Evolutionary conservation across 2,888 invertebrate genomes (phyloP).

Genomic region (Idaea aversata): DNA sequence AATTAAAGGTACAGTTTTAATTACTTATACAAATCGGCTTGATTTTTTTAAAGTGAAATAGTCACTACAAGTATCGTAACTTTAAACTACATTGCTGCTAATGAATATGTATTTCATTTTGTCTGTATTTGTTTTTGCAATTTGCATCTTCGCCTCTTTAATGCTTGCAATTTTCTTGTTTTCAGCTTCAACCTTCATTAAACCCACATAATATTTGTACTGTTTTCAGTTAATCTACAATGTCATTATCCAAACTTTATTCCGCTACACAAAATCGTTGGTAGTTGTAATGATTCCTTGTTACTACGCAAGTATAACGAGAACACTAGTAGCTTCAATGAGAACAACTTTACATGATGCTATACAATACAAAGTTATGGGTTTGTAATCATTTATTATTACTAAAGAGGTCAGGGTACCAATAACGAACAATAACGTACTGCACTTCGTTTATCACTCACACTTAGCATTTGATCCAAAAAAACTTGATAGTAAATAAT

Average conservation of each 20-base stretch:
- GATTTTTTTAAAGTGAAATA: too few relatives aligned
- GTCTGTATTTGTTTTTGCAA: not conserved
- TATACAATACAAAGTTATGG: slow-evolving; percentile 52
- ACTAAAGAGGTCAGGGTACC: too few relatives aligned
- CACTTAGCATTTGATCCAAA: too few relatives aligned
- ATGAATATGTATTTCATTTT: too few relatives aligned
- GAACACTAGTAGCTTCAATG: slow-evolving; percentile 37
- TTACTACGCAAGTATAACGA: slow-evolving; percentile 50
- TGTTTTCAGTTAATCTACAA: slow-evolving; percentile 13
- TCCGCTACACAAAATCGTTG: slow-evolving; percentile 48
- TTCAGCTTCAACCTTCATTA: not conserved
- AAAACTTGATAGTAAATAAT: too few relatives aligned
- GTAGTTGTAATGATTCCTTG: slow-evolving; percentile 50
- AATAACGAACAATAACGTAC: too few relatives aligned
- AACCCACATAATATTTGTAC: not conserved
- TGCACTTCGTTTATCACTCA: too few relatives aligned
- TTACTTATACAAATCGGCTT: too few relatives aligned
- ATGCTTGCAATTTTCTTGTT: not conserved
- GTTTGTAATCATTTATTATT: slow-evolving; percentile 33
- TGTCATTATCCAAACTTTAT: slow-evolving; percentile 33
- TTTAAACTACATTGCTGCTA: too few relatives aligned
- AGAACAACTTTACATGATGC: slow-evolving; percentile 38
- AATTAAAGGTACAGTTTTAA: not conserved
- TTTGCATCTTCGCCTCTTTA: not conserved
- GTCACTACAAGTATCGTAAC: too few relatives aligned